Percentiles rank a stretch among this genome's conserved stretches.
Conservation (phyloP, 2,113 vertebrate species). For the Cariama cristata region DNA sequence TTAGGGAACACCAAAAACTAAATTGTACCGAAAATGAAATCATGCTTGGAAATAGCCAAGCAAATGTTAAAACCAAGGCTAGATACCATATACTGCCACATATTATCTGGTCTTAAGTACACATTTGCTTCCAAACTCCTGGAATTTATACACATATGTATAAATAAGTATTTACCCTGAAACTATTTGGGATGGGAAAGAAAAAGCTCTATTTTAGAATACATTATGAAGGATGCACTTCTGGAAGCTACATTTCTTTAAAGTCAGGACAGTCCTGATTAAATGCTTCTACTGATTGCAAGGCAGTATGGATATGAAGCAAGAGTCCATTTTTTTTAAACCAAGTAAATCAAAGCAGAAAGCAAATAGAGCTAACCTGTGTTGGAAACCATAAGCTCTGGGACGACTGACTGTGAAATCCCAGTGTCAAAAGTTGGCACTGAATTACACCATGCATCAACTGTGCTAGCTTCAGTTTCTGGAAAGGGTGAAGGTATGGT, state of each 20-base stretch:
- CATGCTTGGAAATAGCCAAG: background rate
- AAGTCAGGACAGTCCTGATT: background rate
- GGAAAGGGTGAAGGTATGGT: background rate
- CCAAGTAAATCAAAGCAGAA: background rate
- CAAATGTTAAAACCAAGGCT: background rate
- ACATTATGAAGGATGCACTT: background rate
- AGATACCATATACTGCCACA: background rate
- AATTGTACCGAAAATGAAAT: background rate
- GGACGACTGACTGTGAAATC: background rate
- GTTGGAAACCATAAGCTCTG: background rate
- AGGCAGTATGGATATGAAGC: background rate
- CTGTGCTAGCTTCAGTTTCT: background rate
- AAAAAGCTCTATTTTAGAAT: background rate
- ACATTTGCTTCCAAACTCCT: background rate
- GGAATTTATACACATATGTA: background rate
- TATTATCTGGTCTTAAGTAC: background rate
- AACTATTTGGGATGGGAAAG: background rate
- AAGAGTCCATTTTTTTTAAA: background rate
- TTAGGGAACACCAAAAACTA: background rate
- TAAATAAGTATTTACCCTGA: background rate
- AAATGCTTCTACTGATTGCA: background rate
- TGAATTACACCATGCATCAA: rapidly evolving
- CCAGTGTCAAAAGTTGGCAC: background rate
- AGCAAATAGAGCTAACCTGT: background rate
- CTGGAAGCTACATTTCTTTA: background rate